A percentile compares a stretch with the other conserved stretches of the same genome.
Evolutionary conservation across 2,797 vertebrate species (phyloP).

Genomic region (Chrosomus eos): DNA sequence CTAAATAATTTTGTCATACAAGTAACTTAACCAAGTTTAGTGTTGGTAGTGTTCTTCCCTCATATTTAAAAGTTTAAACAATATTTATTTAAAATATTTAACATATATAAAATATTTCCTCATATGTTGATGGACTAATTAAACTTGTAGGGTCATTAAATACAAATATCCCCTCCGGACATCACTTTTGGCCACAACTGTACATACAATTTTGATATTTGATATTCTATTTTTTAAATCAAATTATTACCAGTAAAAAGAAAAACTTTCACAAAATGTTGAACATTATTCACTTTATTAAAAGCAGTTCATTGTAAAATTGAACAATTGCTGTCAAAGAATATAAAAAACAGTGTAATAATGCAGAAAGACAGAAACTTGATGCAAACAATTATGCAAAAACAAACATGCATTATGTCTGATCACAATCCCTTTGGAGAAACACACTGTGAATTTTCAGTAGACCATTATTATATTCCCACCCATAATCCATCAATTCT

Average conservation of each 20-base stretch:
- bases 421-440: slow-evolving; percentile 12
- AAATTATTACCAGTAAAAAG: background rate
- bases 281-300: slow-evolving; percentile 64
- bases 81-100: background rate
- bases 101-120: background rate
- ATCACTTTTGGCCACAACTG: background rate
- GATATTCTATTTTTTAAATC: background rate
- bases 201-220: background rate
- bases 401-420: background rate
- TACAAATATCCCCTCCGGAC: background rate
- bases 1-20: background rate
- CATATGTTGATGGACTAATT: background rate
- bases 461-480: background rate
- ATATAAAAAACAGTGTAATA: slow-evolving; percentile 21
- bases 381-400: slow-evolving; percentile 10
- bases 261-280: background rate
- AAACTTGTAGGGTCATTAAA: background rate
- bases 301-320: slow-evolving; percentile 61
- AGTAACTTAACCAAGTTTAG: background rate
- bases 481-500: background rate
- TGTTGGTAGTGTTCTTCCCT: background rate
- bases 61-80: no score
- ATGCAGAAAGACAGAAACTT: background rate
- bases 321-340: slow-evolving; percentile 32
- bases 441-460: slow-evolving; percentile 16